Conservation (phyloP, 2,797 vertebrate genomes). For the Cossypha dichroa region DNA sequence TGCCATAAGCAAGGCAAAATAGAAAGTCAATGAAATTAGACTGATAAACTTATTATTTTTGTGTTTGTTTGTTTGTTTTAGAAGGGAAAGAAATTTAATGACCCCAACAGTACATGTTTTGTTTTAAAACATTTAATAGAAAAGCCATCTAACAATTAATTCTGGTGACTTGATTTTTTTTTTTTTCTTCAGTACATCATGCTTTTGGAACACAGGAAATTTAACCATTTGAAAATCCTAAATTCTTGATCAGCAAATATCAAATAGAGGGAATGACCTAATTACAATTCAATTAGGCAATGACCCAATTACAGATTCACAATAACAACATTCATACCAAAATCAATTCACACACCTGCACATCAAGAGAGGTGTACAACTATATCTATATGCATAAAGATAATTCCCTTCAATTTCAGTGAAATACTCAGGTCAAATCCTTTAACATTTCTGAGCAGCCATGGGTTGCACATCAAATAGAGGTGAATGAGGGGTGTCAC, state of each 20-base stretch:
- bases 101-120: not conserved
- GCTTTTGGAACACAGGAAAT: not conserved
- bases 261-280: not conserved
- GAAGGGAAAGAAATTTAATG: not conserved
- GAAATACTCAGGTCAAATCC: not conserved
- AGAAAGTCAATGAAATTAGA: not conserved
- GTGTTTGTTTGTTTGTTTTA: not conserved
- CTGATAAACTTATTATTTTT: not conserved
- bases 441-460: not conserved
- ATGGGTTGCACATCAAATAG: fast-evolving
- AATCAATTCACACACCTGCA: not conserved
- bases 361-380: not conserved
- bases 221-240: not conserved
- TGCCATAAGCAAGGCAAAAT: not conserved
- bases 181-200: not conserved
- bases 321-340: not conserved
- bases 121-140: not conserved
- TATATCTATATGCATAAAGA: no score
- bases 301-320: not conserved
- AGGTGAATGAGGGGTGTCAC: not conserved
- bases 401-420: not conserved
- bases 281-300: not conserved
- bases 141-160: not conserved
- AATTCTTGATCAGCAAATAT: not conserved
- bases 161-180: not conserved